Conservation (phyloP, 2,797 vertebrate genomes). For the Acipenser oxyrinchus region DNA sequence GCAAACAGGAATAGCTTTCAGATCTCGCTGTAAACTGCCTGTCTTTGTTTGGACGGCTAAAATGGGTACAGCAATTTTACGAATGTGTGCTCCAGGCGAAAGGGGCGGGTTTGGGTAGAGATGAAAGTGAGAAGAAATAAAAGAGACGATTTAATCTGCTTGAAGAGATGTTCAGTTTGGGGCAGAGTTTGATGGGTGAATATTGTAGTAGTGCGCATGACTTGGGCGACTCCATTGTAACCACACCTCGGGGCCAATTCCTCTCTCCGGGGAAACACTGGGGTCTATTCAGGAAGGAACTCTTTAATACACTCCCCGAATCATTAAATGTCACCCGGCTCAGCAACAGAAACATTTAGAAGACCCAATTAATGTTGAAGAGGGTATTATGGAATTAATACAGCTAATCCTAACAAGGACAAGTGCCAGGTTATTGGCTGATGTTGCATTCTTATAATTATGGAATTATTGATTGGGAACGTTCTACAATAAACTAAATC, state of each 20-base stretch:
- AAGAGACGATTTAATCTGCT: constrained; percentile 92
- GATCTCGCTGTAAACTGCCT: constrained; percentile 56
- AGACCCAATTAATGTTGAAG: constrained; percentile 57
- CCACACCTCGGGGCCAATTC: constrained; percentile 76
- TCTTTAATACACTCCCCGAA: constrained; percentile 60
- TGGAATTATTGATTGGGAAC: constrained; percentile 1
- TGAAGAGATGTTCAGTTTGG: constrained; percentile 69
- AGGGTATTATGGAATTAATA: constrained; percentile 26
- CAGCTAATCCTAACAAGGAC: constrained; percentile 25
- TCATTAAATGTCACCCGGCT: constrained; percentile 63
- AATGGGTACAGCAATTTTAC: constrained; percentile 67
- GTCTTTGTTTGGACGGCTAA: constrained; percentile 58
- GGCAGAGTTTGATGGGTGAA: constrained; percentile 66
- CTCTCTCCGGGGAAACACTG: constrained; percentile 79
- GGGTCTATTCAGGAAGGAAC: constrained; percentile 69
- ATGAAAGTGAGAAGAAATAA: constrained; percentile 96
- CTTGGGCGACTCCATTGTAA: constrained; percentile 74
- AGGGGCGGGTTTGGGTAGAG: constrained; percentile 72
- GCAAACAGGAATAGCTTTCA: constrained; percentile 54
- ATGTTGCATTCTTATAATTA: constrained; percentile 16
- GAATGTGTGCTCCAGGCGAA: constrained; percentile 80
- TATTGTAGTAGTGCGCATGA: constrained; percentile 69
- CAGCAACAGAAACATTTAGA: constrained; percentile 62
- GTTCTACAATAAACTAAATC: not conserved
- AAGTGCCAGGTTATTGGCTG: constrained; percentile 21